Conservation (phyloP, 1,140 invertebrate species). For the Calosoma granatense region DNA sequence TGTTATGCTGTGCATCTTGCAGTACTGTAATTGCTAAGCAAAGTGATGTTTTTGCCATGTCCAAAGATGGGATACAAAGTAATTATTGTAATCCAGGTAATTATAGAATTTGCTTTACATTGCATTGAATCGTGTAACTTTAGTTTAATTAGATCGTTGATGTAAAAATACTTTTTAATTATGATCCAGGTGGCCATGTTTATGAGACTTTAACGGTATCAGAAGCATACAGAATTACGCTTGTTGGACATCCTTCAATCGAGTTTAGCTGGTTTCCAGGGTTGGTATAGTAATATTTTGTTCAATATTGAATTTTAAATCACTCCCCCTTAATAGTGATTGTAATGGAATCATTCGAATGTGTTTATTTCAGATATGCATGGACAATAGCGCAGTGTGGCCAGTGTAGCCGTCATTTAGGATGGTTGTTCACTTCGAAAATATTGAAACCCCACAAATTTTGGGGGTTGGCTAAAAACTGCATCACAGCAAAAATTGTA, state of each 20-base stretch:
- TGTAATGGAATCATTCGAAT: not conserved
- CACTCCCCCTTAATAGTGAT: not conserved
- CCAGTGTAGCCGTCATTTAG: slow-evolving; percentile 57
- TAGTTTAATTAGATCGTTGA: not conserved
- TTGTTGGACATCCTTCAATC: slow-evolving; percentile 48
- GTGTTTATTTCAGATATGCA: slow-evolving; percentile 50
- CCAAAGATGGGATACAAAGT: slow-evolving; percentile 65
- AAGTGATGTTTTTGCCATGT: slow-evolving; percentile 70
- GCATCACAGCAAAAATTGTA: slow-evolving; percentile 17
- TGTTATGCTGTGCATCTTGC: slow-evolving; percentile 57
- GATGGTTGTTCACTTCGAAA: slow-evolving; percentile 66
- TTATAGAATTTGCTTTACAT: not conserved
- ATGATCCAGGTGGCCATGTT: slow-evolving; percentile 50
- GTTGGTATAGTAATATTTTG: slow-evolving; percentile 35
- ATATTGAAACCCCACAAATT: slow-evolving; percentile 56
- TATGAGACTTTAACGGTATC: slow-evolving; percentile 73
- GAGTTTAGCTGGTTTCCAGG: slow-evolving; percentile 81
- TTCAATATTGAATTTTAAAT: not conserved
- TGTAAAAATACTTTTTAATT: slow-evolving; percentile 10
- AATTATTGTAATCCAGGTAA: slow-evolving; percentile 69
- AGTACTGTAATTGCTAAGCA: slow-evolving; percentile 49
- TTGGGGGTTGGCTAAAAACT: slow-evolving; percentile 52
- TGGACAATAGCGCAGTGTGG: slow-evolving; percentile 68
- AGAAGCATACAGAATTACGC: slow-evolving; percentile 45
- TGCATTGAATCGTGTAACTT: not conserved